Evolutionary conservation across 2,888 invertebrate genomes (phyloP).

Genomic region (Abscondita cerata): DNA sequence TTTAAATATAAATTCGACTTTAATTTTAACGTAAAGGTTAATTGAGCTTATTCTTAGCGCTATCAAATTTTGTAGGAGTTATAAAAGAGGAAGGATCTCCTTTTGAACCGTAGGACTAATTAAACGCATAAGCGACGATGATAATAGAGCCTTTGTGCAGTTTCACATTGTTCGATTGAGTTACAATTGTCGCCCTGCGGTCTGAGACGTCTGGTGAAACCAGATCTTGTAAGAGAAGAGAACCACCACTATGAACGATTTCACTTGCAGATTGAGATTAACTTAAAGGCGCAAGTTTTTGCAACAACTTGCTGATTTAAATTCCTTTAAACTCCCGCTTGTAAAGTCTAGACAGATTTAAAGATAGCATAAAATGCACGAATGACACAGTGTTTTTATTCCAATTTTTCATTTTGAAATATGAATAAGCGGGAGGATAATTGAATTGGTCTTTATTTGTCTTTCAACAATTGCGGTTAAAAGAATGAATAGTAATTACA

Average conservation of each 20-base stretch:
- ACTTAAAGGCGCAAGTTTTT: conserved; percentile 45
- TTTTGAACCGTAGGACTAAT: conserved; percentile 46
- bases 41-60: conserved; percentile 20
- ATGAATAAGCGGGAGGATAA: conserved; percentile 17
- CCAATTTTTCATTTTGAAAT: conserved; percentile 9
- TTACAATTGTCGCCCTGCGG: conserved; percentile 45
- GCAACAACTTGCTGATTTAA: conserved; percentile 43
- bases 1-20: conserved; percentile 4
- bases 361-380: conserved; percentile 44
- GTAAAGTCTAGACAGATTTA: conserved; percentile 46
- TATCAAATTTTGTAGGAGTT: conserved; percentile 9
- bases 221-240: conserved; percentile 28
- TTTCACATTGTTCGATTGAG: conserved; percentile 45
- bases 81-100: conserved; percentile 34
- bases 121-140: conserved; percentile 48
- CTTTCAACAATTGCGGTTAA: background rate
- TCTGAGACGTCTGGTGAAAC: conserved; percentile 40
- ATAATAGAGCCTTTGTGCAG: conserved; percentile 48
- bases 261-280: conserved; percentile 49
- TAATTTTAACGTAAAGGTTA: conserved; percentile 18
- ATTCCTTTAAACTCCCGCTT: conserved; percentile 43
- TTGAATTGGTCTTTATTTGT: conserved; percentile 7
- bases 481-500: conserved; percentile 7
- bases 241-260: conserved; percentile 45
- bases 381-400: conserved; percentile 33